Evolutionary conservation across 2,888 invertebrate species (phyloP), one percentile per base, ranked within the genome.

Genomic region (Acholoe squamosa): DNA sequence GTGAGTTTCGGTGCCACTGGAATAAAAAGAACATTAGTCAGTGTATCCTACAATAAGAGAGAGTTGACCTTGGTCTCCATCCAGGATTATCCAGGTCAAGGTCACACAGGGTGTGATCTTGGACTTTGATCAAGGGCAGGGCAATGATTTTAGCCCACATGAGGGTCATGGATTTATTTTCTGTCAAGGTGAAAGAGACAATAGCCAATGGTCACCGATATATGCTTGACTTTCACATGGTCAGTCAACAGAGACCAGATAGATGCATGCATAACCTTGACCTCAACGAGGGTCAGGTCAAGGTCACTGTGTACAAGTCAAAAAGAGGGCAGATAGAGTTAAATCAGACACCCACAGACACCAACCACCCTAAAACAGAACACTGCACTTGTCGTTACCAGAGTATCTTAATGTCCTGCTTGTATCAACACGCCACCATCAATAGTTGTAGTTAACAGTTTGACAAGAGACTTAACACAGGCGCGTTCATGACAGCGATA

Each of bases 1-100:
- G 54, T 25, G 86, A 33, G 86, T 28, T 56, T 25, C 86, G 86
- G 56, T 86, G 86, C 86, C 86, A 86, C 86, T 86, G 86, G 86
- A 86, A 86, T 28, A 56, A 56, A 86, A 86, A 86, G 28, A 52
- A 54, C 19, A 86, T 86, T 54, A 52, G 80, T 80, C 80, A 80
- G 80, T 34, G 80, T 34, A 80, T 28, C 80, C 80, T 43, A 16
- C 80, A 80, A 7, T 5, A 33, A n/a, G n/a, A 28, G 76, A 28
- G 28, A 76, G 76, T 0, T 22, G 61, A 61, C 28, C 76, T 31
- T 76, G 76, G 76, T 25, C 76, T 19, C n/a, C 25, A 31, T 71
- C n/a, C 14, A 76, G 31, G 16, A 61, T 22, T 22, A 25, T 61
- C 31, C 76, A 76, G 76, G 76, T 76, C 76, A 76, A 31, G 76